Conservation (phyloP, 2,113 vertebrate species). For the Alouatta palliata region DNA sequence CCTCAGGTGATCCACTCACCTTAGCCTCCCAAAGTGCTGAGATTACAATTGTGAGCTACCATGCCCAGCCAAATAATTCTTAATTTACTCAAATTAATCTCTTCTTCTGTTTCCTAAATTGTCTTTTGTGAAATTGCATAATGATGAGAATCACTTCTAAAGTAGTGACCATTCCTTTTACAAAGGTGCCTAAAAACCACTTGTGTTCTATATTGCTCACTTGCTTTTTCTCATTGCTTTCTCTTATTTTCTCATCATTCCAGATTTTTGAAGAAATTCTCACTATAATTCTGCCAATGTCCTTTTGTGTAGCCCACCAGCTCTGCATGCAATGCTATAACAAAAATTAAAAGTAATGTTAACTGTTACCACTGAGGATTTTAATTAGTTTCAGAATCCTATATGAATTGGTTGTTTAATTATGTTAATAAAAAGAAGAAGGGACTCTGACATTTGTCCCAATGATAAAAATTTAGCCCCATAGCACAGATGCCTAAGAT, state of each 20-base stretch:
- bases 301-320: conserved; percentile 75
- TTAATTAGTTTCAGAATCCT: conserved; percentile 55
- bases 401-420: conserved; percentile 46
- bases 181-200: conserved; percentile 64
- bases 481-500: background rate
- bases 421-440: conserved; percentile 13
- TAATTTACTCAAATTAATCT: conserved; percentile 13
- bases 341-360: conserved; percentile 75
- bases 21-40: no score
- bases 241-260: conserved; percentile 77
- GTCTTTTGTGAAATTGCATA: background rate
- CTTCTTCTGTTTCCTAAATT: conserved; percentile 4
- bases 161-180: conserved; percentile 24
- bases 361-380: conserved; percentile 39
- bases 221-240: conserved; percentile 76
- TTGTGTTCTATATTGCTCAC: conserved; percentile 68
- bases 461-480: conserved; percentile 35
- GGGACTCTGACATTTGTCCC: background rate
- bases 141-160: conserved; percentile 49
- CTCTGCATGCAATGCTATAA: conserved; percentile 77
- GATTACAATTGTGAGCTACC: no score
- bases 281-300: conserved; percentile 80
- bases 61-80: no score
- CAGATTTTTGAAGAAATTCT: conserved; percentile 79
- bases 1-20: no score